These are phyloP conservation scores for Maniola jurtina DNA, from an alignment of 1,140 invertebrate species.

Conservation along the genomic window DNA sequence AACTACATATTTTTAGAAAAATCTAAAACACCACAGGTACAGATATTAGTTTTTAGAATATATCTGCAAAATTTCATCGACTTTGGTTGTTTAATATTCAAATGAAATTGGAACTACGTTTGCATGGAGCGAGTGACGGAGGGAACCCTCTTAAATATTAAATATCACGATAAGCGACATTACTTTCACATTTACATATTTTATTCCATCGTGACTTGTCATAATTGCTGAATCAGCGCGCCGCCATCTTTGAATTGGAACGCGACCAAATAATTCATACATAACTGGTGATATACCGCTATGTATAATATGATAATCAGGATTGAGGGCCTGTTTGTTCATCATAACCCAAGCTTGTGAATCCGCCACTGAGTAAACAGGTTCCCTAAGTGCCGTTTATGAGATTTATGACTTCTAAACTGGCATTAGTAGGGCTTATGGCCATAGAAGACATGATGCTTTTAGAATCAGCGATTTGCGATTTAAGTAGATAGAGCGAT, in stretches of 20 bases:
- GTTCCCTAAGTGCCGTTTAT: background rate
- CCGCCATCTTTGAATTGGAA: constrained; percentile 14
- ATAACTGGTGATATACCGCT: constrained; percentile 9
- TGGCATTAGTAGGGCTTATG: background rate
- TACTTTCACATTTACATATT: constrained; percentile 3
- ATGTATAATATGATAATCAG: constrained; percentile 5
- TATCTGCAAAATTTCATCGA: too few relatives aligned
- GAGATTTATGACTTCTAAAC: background rate
- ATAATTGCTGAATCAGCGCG: constrained; percentile 9
- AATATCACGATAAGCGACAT: background rate
- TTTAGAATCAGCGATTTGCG: too few relatives aligned
- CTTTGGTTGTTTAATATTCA: too few relatives aligned
- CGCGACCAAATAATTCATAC: constrained; percentile 13
- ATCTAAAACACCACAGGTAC: too few relatives aligned
- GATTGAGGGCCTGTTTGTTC: constrained; percentile 5
- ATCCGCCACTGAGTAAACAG: constrained; percentile 4
- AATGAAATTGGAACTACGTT: too few relatives aligned
- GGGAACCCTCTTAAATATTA: background rate
- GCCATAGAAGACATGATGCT: background rate
- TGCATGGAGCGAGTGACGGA: too few relatives aligned
- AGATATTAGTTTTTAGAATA: too few relatives aligned
- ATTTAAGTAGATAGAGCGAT: too few relatives aligned
- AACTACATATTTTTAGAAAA: too few relatives aligned
- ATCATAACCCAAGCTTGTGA: constrained; percentile 4
- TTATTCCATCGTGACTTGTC: background rate